Evolutionary conservation across 2,797 vertebrate genomes (phyloP).

Genomic region (Diplodus puntazzo): DNA sequence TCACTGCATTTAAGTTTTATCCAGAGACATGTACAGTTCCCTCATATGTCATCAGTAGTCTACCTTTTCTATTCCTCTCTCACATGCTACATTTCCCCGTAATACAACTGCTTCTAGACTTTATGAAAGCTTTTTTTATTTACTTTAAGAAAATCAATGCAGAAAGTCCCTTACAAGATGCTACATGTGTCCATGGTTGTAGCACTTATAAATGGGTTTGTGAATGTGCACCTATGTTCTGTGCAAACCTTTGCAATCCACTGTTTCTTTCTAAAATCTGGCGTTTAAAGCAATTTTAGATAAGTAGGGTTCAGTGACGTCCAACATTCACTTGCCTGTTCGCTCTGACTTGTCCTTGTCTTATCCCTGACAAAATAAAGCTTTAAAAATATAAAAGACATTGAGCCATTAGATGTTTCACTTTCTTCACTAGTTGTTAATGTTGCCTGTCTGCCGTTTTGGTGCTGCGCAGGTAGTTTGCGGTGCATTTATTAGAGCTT

Average conservation of each 20-base stretch:
- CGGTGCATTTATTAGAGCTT: neutral
- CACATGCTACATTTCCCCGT: neutral
- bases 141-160: neutral
- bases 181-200: neutral
- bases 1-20: neutral
- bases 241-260: neutral
- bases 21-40: neutral
- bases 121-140: neutral
- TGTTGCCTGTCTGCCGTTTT: neutral
- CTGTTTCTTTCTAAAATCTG: neutral
- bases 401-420: neutral
- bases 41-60: neutral
- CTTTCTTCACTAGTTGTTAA: neutral
- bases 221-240: neutral
- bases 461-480: neutral
- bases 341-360: neutral
- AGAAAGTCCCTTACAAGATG: neutral
- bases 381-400: neutral
- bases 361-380: neutral
- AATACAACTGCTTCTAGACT: neutral
- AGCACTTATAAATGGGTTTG: neutral
- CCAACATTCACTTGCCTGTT: neutral
- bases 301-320: no score
- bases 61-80: neutral
- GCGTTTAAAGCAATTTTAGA: neutral